Conservation (phyloP, 2,888 invertebrate species). For the Zele albiditarsus region DNA sequence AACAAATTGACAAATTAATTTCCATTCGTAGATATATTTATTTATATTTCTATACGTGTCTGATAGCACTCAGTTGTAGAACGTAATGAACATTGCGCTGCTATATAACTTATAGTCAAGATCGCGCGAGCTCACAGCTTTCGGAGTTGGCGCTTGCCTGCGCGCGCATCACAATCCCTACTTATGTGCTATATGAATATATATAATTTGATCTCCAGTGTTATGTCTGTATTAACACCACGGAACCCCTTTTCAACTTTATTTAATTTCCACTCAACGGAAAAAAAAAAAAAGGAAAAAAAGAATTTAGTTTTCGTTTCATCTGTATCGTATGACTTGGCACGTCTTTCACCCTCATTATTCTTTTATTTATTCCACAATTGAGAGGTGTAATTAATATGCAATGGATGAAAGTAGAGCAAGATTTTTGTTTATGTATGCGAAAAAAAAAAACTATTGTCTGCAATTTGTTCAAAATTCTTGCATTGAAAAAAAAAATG, state of each 20-base stretch:
- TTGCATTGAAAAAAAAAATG: too few species aligned
- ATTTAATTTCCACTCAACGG: background rate
- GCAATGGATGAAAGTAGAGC: background rate
- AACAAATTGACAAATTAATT: background rate
- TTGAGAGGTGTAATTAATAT: background rate
- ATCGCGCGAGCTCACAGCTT: constrained; percentile 23
- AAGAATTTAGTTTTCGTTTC: constrained; percentile 15
- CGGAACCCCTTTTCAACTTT: background rate
- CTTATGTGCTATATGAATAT: background rate
- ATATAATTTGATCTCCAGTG: too few species aligned
- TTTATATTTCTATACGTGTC: background rate
- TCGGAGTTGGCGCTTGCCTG: constrained; percentile 39
- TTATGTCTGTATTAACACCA: background rate
- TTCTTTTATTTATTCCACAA: background rate
- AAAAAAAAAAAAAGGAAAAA: constrained; percentile 1
- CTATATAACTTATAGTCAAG: constrained; percentile 14
- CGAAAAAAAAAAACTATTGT: too few species aligned
- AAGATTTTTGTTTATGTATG: constrained; percentile 32
- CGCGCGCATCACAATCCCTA: constrained; percentile 32
- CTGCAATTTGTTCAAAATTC: too few species aligned
- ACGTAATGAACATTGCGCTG: constrained; percentile 34
- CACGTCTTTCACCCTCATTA: constrained; percentile 13
- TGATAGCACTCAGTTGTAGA: constrained; percentile 1
- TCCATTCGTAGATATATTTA: background rate
- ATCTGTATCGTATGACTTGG: constrained; percentile 15